A percentile compares a stretch with the other conserved stretches of the same genome.
phyloP scores from a whole-genome alignment of 2,797 vertebrate genomes.

The Falco rusticolus region DNA sequence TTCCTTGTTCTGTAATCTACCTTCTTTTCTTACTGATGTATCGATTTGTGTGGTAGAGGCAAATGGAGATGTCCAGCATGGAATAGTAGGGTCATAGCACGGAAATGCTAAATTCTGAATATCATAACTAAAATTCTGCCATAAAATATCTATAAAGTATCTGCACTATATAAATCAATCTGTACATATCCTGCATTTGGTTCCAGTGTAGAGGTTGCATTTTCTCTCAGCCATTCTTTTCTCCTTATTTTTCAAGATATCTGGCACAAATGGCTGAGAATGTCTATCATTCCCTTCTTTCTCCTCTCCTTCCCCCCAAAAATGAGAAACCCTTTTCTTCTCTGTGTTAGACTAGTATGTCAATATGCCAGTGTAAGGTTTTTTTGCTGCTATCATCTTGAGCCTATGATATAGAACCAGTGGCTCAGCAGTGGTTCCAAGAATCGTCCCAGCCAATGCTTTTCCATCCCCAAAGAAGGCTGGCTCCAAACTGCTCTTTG shows the following conservation, averaged over 20 bases:
- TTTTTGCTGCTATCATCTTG: neutral
- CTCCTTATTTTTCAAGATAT: neutral
- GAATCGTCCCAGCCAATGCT: neutral
- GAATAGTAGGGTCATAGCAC: neutral
- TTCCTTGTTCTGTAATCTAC: neutral
- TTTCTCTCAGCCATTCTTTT: neutral
- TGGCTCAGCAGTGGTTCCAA: neutral
- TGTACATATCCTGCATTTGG: neutral
- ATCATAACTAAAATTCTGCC: neutral
- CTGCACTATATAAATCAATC: neutral
- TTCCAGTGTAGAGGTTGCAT: neutral
- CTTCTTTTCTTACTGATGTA: neutral
- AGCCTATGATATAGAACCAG: neutral
- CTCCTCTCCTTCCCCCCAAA: neutral
- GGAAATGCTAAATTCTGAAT: neutral
- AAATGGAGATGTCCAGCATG: neutral
- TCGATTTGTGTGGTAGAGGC: neutral
- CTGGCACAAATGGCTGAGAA: neutral
- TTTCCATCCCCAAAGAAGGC: neutral
- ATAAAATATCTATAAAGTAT: neutral
- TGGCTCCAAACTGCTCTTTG: neutral
- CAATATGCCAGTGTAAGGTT: neutral
- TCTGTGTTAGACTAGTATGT: neutral
- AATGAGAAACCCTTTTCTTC: neutral
- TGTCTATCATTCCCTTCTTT: neutral